Conservation (phyloP, 2,888 invertebrate species). For the Theristus sp. region DNA sequence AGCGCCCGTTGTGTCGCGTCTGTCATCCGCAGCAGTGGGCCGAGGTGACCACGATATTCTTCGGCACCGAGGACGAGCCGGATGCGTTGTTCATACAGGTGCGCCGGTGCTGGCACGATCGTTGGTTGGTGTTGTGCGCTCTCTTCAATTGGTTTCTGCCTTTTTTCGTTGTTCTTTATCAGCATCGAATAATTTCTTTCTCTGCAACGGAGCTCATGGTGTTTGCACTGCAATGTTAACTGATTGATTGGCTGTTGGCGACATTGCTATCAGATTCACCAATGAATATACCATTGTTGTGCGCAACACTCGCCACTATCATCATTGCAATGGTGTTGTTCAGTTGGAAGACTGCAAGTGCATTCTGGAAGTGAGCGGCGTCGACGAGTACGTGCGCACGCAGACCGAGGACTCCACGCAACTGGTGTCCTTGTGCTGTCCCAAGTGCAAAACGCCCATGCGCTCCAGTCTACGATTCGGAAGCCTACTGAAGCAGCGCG, state of each 20-base stretch:
- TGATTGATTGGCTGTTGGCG: too few species aligned
- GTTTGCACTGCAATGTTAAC: too few species aligned
- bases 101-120: too few species aligned
- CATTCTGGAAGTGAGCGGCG: constrained; percentile 28
- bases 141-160: too few species aligned
- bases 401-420: not conserved
- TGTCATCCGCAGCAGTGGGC: constrained; percentile 35
- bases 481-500: constrained; percentile 35
- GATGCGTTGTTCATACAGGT: constrained; percentile 29
- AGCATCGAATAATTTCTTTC: too few species aligned
- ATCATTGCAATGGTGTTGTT: too few species aligned
- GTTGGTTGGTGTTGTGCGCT: not conserved
- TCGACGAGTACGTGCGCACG: constrained; percentile 24
- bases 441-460: constrained; percentile 42
- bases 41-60: constrained; percentile 26
- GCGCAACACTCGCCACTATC: too few species aligned
- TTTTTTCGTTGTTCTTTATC: too few species aligned
- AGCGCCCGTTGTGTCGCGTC: constrained; percentile 36
- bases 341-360: constrained; percentile 27
- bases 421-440: constrained; percentile 8
- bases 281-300: too few species aligned
- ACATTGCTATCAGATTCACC: too few species aligned
- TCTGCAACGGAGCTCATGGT: too few species aligned
- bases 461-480: constrained; percentile 42
- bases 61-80: constrained; percentile 39